Conservation (phyloP, 2,888 invertebrate species). For the Teleiodes luculella region DNA sequence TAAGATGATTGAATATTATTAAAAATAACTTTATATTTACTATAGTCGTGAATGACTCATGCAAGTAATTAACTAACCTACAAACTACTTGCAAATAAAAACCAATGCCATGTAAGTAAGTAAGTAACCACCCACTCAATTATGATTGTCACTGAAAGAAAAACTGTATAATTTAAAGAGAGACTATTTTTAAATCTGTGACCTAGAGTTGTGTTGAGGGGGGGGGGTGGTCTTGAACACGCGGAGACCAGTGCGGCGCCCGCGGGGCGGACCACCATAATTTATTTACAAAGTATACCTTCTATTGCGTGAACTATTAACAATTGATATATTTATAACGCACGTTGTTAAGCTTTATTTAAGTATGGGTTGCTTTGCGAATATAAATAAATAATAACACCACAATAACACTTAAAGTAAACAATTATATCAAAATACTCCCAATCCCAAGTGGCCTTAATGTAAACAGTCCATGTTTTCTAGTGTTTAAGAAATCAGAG, state of each 20-base stretch:
- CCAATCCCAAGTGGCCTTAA: background rate
- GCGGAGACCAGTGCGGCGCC: slow-evolving; percentile 12
- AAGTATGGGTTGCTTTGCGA: slow-evolving; percentile 11
- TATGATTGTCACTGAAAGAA: slow-evolving; percentile 10
- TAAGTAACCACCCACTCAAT: background rate
- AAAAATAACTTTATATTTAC: too few relatives aligned
- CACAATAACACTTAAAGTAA: slow-evolving; percentile 10
- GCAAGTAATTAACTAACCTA: too few relatives aligned
- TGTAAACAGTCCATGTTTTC: too few relatives aligned
- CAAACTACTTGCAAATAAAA: background rate
- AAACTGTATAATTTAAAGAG: slow-evolving; percentile 11
- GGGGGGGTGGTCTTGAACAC: slow-evolving; percentile 18
- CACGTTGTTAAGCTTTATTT: slow-evolving; percentile 18
- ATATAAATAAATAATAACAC: slow-evolving; percentile 8
- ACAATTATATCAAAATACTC: slow-evolving; percentile 3
- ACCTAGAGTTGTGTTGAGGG: slow-evolving; percentile 21
- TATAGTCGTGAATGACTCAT: too few relatives aligned
- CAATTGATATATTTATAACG: slow-evolving; percentile 20
- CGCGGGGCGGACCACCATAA: slow-evolving; percentile 19
- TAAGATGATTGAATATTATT: too few relatives aligned
- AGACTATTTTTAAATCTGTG: slow-evolving; percentile 18
- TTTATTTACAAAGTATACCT: slow-evolving; percentile 22
- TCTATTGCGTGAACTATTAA: slow-evolving; percentile 22
- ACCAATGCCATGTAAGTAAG: background rate
- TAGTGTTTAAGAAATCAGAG: too few relatives aligned